Evolutionary conservation across 2,888 invertebrate genomes (phyloP).

Genomic region (Phyllotreta cruciferae): DNA sequence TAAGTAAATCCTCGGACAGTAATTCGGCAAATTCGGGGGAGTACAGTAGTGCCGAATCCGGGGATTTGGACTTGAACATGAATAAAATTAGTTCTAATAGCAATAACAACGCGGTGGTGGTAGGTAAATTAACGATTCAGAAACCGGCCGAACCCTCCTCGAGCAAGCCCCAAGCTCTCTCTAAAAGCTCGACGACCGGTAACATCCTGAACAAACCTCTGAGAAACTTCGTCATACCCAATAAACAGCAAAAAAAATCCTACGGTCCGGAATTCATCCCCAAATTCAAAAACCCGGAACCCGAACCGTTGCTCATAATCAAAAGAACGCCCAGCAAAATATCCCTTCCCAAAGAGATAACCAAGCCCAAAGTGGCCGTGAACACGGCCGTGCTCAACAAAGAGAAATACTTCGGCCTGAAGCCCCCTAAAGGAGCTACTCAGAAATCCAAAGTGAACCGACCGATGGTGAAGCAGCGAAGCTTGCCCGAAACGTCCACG

Average conservation of each 20-base stretch:
- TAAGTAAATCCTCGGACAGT: constrained; percentile 52
- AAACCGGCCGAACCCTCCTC: constrained; percentile 24
- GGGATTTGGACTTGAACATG: constrained; percentile 51
- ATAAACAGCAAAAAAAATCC: constrained; percentile 49
- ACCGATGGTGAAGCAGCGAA: constrained; percentile 49
- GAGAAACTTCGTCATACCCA: constrained; percentile 54
- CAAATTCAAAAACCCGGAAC: constrained; percentile 50
- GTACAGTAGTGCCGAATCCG: constrained; percentile 57
- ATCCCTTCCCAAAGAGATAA: constrained; percentile 55
- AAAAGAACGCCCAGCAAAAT: constrained; percentile 60
- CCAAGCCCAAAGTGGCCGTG: constrained; percentile 58
- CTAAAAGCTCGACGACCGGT: constrained; percentile 48
- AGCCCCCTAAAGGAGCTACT: too few species aligned
- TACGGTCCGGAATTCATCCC: constrained; percentile 57
- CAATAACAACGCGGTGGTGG: constrained; percentile 39
- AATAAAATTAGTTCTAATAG: constrained; percentile 38
- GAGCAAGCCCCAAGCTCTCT: constrained; percentile 38
- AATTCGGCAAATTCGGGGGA: constrained; percentile 52
- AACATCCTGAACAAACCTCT: constrained; percentile 42
- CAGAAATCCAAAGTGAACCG: constrained; percentile 28
- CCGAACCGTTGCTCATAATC: constrained; percentile 57
- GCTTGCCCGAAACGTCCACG: constrained; percentile 50
- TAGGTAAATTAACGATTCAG: constrained; percentile 44
- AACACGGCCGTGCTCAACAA: constrained; percentile 53
- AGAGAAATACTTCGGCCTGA: constrained; percentile 58